These are phyloP conservation scores for Hoplodrina blanda DNA, from an alignment of 2,888 invertebrate species.

Conservation along the genomic window DNA sequence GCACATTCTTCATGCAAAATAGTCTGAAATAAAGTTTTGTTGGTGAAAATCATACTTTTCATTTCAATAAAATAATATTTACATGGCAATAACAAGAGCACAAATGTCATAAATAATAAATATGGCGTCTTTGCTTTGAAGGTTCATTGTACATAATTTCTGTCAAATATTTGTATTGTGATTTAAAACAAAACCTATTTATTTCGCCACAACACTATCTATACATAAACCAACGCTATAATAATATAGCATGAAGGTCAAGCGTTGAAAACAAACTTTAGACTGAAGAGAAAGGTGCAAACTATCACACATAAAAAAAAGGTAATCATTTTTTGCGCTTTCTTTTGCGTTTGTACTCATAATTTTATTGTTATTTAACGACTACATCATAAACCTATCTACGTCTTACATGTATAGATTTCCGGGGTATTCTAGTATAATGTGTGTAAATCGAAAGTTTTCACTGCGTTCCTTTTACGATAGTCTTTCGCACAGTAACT, in stretches of 20 bases:
- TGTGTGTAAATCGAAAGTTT: slow-evolving; percentile 44
- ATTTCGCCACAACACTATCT: slow-evolving; percentile 56
- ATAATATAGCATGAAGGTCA: slow-evolving; percentile 64
- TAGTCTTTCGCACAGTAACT: slow-evolving; percentile 15
- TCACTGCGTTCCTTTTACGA: slow-evolving; percentile 16
- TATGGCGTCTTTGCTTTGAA: slow-evolving; percentile 73
- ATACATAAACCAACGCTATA: slow-evolving; percentile 37
- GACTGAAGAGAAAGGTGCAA: slow-evolving; percentile 61
- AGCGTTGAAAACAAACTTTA: slow-evolving; percentile 41
- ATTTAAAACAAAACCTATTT: slow-evolving; percentile 53
- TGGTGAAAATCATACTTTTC: too few relatives aligned
- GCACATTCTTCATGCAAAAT: too few relatives aligned
- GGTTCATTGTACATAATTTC: slow-evolving; percentile 64
- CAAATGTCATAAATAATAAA: slow-evolving; percentile 65
- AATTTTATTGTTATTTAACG: slow-evolving; percentile 59
- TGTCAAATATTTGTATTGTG: slow-evolving; percentile 63
- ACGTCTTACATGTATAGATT: slow-evolving; percentile 32
- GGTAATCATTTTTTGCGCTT: slow-evolving; percentile 54
- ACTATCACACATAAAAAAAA: slow-evolving; percentile 40
- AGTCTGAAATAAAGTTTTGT: too few relatives aligned
- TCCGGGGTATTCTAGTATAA: slow-evolving; percentile 45
- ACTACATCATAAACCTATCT: slow-evolving; percentile 29
- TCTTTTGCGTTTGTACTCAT: slow-evolving; percentile 51
- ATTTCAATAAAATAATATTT: neutral
- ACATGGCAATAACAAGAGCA: slow-evolving; percentile 31